Base-by-base conservation (phyloP, 2,113 vertebrate species). In the Boleophthalmus pectinirostris region DNA sequence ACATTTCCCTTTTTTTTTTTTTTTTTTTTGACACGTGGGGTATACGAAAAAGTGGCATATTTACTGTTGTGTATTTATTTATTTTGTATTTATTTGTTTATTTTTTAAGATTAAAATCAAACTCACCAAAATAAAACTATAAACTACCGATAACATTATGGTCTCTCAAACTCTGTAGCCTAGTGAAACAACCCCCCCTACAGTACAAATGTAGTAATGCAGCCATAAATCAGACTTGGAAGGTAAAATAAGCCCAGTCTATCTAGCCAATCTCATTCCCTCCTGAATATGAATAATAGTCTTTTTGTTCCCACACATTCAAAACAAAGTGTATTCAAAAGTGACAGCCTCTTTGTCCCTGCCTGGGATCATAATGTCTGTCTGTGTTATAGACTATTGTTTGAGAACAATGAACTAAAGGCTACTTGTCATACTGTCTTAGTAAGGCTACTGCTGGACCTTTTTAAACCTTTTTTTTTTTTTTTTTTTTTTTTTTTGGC, bases 261-360 rank as follows among this genome's bases (percentile, higher is more conserved):
- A 51, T 51, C 29, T 29, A 2, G 29, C 29, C 29, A 29, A 29
- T 51, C 16, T 7, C 1, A 7, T 18, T 51, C 18, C 18, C 47
- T 51, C 47, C 5, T 51, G 61, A 83, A 78, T 72, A 56, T 81
- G 76, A 70, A 47, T 57, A 45, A 9, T 21, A n/a, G 2, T 53
- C 53, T 71, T 7, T 82, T 72, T 33, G 33, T 72, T 46, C 43
- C 25, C 8, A 43, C 38, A 43, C 38, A 43, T 43, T 43, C 8
- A 43, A 43, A 43, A 43, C 9, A 43, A 43, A 10, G 21, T 85
- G 77, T 79, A 83, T 70, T 66, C 66, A 65, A 80, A 82, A 87
- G 75, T 35, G 54, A 8, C 77, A 68, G 73, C 49, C 77, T 85
- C 79, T 81, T 89, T 92, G 88, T 90, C 66, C 70, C 49, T 65